A percentile compares a stretch with the other conserved stretches of the same genome.
Conservation (phyloP, 2,888 invertebrate species). For the Atrina japonica region DNA sequence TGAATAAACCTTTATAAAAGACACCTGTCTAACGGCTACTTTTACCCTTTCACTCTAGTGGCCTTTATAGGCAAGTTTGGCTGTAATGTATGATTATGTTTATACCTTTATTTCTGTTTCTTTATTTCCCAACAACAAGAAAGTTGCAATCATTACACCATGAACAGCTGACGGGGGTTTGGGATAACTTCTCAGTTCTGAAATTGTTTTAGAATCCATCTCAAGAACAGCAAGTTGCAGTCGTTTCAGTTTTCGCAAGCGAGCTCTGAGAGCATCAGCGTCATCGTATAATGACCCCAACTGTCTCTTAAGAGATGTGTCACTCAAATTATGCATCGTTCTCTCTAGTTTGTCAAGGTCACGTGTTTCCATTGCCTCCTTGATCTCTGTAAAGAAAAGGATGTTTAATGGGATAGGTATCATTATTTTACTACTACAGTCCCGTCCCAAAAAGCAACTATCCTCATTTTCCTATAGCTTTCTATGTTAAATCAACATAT, state of each 20-base stretch:
- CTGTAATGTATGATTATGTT: no score
- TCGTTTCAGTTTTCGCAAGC: slow-evolving; percentile 56
- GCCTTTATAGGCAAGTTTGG: no score
- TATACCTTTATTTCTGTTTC: slow-evolving; percentile 59
- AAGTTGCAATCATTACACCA: slow-evolving; percentile 64
- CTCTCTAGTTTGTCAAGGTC: slow-evolving; percentile 66
- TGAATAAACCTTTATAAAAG: no score
- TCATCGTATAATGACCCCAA: slow-evolving; percentile 45
- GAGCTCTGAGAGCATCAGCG: slow-evolving; percentile 51
- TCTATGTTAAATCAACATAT: no score
- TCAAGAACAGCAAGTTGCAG: slow-evolving; percentile 57
- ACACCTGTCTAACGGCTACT: no score
- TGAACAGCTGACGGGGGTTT: slow-evolving; percentile 62
- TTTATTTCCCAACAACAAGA: slow-evolving; percentile 58
- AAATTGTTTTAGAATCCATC: slow-evolving; percentile 63
- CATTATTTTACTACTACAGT: no score
- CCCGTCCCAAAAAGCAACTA: no score
- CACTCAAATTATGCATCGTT: slow-evolving; percentile 59
- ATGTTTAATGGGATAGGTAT: no score
- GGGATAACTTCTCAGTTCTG: slow-evolving; percentile 63
- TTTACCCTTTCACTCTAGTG: no score
- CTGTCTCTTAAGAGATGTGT: slow-evolving; percentile 45
- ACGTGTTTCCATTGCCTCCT: slow-evolving; percentile 62
- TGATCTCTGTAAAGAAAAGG: slow-evolving; percentile 50
- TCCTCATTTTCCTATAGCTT: no score